Evolutionary conservation across 2,888 invertebrate genomes (phyloP), one percentile per base, ranked within the genome.

Genomic region (Calliopum simillimum): DNA sequence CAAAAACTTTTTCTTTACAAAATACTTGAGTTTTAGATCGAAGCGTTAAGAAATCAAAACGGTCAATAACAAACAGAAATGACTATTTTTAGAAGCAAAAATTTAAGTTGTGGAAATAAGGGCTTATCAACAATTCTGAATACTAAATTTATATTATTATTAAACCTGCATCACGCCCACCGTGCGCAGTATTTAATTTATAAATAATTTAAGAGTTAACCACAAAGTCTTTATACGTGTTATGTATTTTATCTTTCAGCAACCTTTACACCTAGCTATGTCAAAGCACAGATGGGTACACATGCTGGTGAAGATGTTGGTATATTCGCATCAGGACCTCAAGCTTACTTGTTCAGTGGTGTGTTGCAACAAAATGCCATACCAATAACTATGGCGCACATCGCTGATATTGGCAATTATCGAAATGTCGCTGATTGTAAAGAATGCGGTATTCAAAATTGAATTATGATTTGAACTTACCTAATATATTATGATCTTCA

Each of bases 251-350:
- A n/a, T n/a, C n/a, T n/a, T 62, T 23, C 62, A 83, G 82, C 75
- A 23, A 79, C 77, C 23, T 69, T 74, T 11, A 78, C 78, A 14
- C 83, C 83, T 8, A 76, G 80, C 61, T 81, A 82, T 13, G 77
- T 82, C 4, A 49, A 71, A 19, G 75, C 76, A 59, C 53, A 79
- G 0, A 84, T 88, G 16, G 93, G 93, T 79, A 92, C 92, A 0
- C 93, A 93, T 77, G 92, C 91, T 0, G 93, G 93, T 0, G 94
- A 94, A 73, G 94, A 95, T 81, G 94, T 95, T 0, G 91, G 90
- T 0, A 89, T 94, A 0, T 94, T 91, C 82, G 94, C 94, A 0
- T 87, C 86, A 3, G 95, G 91, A 53, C 94, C 94, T 0, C 92
- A 92, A 90, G 87, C 93, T 0, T 94, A 95, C 81, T 87, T 95